These are phyloP conservation scores for Aporophyla lueneburgensis DNA, from an alignment of 2,888 invertebrate species.

Conservation along the genomic window DNA sequence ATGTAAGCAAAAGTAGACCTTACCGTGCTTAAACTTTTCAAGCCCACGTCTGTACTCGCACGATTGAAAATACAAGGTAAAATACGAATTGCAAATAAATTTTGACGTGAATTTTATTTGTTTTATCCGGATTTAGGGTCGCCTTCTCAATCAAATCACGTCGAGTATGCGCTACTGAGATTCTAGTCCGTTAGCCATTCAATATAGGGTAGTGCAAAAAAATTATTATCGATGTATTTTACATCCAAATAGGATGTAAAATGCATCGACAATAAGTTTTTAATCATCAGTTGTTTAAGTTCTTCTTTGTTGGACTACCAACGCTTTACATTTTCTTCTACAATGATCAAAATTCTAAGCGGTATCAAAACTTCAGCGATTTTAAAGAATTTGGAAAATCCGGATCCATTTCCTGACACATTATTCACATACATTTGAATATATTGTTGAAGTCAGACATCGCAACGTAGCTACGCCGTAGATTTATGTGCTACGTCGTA, in stretches of 20 bases:
- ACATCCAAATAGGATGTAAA: no score
- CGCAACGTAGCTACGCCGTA: conserved; percentile 58
- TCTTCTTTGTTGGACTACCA: not conserved
- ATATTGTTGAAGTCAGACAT: conserved; percentile 63
- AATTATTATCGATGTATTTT: no score
- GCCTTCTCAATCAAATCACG: conserved; percentile 36
- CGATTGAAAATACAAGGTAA: conserved; percentile 6
- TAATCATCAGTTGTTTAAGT: not conserved
- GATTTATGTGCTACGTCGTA: conserved; percentile 66
- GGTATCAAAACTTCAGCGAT: conserved; percentile 47
- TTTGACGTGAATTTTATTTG: conserved; percentile 49
- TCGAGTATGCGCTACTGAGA: not conserved
- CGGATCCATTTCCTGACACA: conserved; percentile 56
- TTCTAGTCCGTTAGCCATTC: conserved; percentile 9
- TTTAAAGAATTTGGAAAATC: conserved; percentile 57
- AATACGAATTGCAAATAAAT: conserved; percentile 32
- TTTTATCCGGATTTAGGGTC: conserved; percentile 29
- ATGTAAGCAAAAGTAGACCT: not conserved
- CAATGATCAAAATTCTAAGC: conserved; percentile 36
- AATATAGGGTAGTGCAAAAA: conserved; percentile 3
- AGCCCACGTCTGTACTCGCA: not conserved
- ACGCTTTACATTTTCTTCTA: not conserved
- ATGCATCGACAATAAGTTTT: not conserved
- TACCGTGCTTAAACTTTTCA: not conserved
- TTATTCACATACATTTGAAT: conserved; percentile 65